These are phyloP conservation scores for Sitta europaea DNA, from an alignment of 2,113 vertebrate genomes.

Conservation along the genomic window DNA sequence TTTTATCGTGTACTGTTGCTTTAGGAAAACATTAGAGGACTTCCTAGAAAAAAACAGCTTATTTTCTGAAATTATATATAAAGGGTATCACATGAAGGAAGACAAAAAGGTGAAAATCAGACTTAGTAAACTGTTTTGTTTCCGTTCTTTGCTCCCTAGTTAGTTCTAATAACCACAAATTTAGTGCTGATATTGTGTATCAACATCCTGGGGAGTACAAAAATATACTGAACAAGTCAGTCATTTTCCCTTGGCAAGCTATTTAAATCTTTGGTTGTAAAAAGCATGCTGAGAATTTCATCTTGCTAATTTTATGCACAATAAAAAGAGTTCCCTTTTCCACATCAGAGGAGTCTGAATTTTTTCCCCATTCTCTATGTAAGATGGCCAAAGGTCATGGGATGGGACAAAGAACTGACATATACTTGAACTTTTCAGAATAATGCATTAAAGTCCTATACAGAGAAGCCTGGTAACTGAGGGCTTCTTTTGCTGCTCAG, in stretches of 20 bases:
- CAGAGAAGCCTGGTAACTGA: neutral
- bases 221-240: neutral
- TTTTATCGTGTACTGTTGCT: neutral
- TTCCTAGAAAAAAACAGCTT: neutral
- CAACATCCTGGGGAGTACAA: neutral
- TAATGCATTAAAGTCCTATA: neutral
- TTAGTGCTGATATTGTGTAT: neutral
- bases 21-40: neutral
- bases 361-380: neutral
- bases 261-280: neutral
- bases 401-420: neutral
- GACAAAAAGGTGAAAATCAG: neutral
- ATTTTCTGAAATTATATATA: neutral
- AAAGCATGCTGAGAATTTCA: neutral
- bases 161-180: neutral
- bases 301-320: neutral
- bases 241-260: neutral
- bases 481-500: neutral
- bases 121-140: neutral
- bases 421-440: neutral
- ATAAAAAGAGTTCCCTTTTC: neutral
- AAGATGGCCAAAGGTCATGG: neutral
- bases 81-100: neutral
- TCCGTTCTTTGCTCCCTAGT: neutral
- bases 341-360: neutral